These are phyloP conservation scores for Oscheius sp. DNA, from an alignment of 2,888 invertebrate genomes.

Conservation along the genomic window DNA sequence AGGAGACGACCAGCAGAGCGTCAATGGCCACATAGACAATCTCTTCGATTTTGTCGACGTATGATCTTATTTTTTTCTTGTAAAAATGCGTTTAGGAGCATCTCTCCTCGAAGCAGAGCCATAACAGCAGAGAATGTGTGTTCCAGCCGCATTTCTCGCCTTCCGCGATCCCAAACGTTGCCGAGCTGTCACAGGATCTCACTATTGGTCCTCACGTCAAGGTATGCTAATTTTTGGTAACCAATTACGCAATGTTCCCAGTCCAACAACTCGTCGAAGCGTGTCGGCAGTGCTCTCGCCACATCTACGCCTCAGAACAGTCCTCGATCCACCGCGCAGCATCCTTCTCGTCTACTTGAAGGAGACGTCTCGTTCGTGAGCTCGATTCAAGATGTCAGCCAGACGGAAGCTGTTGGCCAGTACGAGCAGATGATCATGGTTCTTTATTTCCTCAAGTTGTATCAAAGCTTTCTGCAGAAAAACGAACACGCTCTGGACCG, in stretches of 20 bases:
- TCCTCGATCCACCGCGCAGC: slow-evolving; percentile 27
- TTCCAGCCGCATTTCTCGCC: slow-evolving; percentile 38
- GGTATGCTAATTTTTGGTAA: neutral
- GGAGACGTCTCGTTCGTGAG: slow-evolving; percentile 54
- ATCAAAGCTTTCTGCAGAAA: slow-evolving; percentile 38
- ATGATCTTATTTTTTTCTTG: neutral
- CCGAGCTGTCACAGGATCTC: slow-evolving; percentile 35
- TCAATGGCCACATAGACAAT: slow-evolving; percentile 46
- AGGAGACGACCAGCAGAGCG: slow-evolving; percentile 20
- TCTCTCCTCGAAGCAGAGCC: slow-evolving; percentile 2
- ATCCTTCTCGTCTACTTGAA: neutral
- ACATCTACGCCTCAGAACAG: slow-evolving; percentile 52
- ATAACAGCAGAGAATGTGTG: slow-evolving; percentile 13
- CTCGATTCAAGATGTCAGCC: slow-evolving; percentile 49
- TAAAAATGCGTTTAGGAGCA: slow-evolving; percentile 10
- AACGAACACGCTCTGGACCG: slow-evolving; percentile 45
- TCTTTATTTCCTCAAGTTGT: neutral
- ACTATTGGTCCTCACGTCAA: slow-evolving; percentile 33
- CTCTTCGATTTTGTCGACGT: slow-evolving; percentile 55
- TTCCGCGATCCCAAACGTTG: slow-evolving; percentile 43
- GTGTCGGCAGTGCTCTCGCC: slow-evolving; percentile 45
- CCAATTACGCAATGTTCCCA: neutral
- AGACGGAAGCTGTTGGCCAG: slow-evolving; percentile 34
- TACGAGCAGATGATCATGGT: slow-evolving; percentile 17
- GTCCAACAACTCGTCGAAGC: slow-evolving; percentile 11